phyloP scores from a whole-genome alignment of 2,113 vertebrate genomes.

The Melospiza georgiana region DNA sequence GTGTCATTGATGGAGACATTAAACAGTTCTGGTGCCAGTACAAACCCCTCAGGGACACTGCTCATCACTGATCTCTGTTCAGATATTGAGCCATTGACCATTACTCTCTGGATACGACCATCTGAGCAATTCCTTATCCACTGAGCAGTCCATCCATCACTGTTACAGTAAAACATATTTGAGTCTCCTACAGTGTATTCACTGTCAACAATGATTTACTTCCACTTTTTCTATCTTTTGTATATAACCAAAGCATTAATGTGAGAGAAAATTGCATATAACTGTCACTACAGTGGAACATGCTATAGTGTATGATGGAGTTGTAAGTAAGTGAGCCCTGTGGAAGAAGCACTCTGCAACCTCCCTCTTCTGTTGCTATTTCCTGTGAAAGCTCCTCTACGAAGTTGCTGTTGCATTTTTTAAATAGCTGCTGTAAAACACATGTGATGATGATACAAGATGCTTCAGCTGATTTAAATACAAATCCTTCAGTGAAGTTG shows the following conservation, averaged over 20 bases:
- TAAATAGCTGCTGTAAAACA: background rate
- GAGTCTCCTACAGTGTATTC: background rate
- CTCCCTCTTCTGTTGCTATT: background rate
- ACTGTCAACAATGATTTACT: background rate
- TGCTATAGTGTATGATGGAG: background rate
- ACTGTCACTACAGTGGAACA: background rate
- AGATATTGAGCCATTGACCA: background rate
- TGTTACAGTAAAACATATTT: background rate
- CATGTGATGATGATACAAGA: background rate
- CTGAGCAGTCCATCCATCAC: background rate
- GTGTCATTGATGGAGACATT: background rate
- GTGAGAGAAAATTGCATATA: background rate
- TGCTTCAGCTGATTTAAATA: background rate
- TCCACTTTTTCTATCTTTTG: background rate
- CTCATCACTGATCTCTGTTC: background rate
- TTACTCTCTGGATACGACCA: background rate
- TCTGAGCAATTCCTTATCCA: background rate
- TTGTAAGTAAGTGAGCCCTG: background rate
- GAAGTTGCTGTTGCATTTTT: background rate
- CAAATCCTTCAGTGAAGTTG: background rate
- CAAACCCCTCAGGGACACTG: background rate
- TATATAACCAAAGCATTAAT: background rate
- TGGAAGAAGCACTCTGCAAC: background rate
- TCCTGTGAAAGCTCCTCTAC: background rate
- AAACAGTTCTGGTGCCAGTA: background rate